A percentile compares a stretch with the other conserved stretches of the same genome.
phyloP scores from a whole-genome alignment of 2,888 invertebrate species.

The Boloria selene region DNA sequence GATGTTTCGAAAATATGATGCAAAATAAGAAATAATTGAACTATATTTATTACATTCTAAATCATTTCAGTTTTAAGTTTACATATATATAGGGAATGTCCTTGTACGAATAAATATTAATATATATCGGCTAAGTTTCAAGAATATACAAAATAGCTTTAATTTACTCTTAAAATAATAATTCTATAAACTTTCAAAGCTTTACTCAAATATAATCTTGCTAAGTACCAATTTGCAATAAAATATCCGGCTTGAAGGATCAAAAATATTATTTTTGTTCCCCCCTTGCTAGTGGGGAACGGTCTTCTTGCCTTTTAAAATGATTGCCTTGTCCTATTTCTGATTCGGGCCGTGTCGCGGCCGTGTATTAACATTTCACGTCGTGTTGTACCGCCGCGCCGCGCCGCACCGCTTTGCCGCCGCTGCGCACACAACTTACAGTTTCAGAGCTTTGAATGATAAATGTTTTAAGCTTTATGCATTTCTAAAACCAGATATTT shows the following conservation, averaged over 20 bases:
- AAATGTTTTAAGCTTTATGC: constrained; percentile 15
- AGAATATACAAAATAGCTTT: too few relatives aligned
- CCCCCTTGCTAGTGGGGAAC: constrained; percentile 8
- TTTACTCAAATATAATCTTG: constrained; percentile 2
- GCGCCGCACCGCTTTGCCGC: constrained; percentile 27
- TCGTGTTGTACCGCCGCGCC: constrained; percentile 36
- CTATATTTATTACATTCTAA: too few relatives aligned
- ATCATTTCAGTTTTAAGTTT: too few relatives aligned
- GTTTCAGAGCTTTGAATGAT: constrained; percentile 24
- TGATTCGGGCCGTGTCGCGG: constrained; percentile 49
- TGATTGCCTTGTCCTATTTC: constrained; percentile 52
- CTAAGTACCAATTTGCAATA: constrained; percentile 14
- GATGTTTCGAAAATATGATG: neutral
- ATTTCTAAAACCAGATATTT: constrained; percentile 8
- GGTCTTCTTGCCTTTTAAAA: constrained; percentile 44
- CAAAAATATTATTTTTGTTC: constrained; percentile 14
- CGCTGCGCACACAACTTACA: constrained; percentile 23
- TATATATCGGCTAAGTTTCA: too few relatives aligned
- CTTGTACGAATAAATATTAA: too few relatives aligned
- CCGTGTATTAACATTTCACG: constrained; percentile 54
- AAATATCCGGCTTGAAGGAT: constrained; percentile 15
- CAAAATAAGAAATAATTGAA: too few relatives aligned
- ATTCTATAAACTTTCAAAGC: neutral
- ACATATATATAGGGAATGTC: too few relatives aligned
- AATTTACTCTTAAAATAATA: neutral